phyloP scores from a whole-genome alignment of 2,797 vertebrate genomes.

The Bradypus variegatus region DNA sequence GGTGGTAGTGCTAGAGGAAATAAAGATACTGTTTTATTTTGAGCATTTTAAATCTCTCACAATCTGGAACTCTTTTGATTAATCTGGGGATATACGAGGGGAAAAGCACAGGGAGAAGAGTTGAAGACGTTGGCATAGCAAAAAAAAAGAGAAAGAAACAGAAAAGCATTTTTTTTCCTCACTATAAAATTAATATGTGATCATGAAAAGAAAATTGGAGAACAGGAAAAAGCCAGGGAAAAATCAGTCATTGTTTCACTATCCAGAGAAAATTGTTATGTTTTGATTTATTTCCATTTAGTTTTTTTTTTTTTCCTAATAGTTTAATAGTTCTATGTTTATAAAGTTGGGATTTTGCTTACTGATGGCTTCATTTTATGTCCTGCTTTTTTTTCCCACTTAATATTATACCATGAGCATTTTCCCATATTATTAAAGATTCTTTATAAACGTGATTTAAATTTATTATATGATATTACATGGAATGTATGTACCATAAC shows the following conservation, averaged over 20 bases:
- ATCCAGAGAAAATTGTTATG: slow-evolving; percentile 28
- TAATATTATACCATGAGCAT: background rate
- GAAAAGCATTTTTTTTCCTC: background rate
- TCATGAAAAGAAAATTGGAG: slow-evolving; percentile 14
- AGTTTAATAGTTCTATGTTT: background rate
- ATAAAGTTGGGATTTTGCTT: slow-evolving; percentile 11
- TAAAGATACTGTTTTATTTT: slow-evolving; percentile 12
- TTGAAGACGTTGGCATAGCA: slow-evolving; percentile 18
- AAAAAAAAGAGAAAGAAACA: background rate
- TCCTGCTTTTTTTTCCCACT: slow-evolving; percentile 9
- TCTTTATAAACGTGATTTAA: slow-evolving; percentile 16
- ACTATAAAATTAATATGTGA: slow-evolving; percentile 24
- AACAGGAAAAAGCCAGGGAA: background rate
- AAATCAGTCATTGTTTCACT: background rate
- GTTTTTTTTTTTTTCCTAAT: background rate
- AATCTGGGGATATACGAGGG: slow-evolving; percentile 10
- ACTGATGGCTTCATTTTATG: slow-evolving; percentile 26
- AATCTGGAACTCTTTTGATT: background rate
- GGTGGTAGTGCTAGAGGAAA: background rate
- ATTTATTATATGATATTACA: background rate
- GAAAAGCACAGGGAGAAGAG: background rate
- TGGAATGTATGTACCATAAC: background rate
- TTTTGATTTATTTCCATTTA: slow-evolving; percentile 40
- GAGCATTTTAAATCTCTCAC: slow-evolving; percentile 35
- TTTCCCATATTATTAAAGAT: slow-evolving; percentile 5